These are phyloP conservation scores for Desoria tigrina DNA, from an alignment of 2,888 invertebrate species.

Conservation along the genomic window DNA sequence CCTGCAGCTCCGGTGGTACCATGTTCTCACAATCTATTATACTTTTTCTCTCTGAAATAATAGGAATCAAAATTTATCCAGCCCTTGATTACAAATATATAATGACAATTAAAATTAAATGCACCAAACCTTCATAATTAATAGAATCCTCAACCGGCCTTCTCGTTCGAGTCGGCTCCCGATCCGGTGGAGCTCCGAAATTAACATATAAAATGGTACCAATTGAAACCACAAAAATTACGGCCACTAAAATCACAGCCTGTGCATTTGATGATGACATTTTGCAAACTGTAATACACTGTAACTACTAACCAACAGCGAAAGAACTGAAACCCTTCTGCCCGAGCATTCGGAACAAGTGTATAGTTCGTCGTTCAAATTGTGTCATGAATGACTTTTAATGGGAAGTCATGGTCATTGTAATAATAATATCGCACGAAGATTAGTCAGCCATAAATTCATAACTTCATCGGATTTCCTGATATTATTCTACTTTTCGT, in stretches of 20 bases:
- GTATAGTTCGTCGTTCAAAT: neutral
- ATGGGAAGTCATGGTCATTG: slow-evolving; percentile 7
- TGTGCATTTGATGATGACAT: slow-evolving; percentile 2
- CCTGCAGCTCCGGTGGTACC: slow-evolving; percentile 9
- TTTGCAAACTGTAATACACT: neutral
- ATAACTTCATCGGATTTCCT: slow-evolving; percentile 2
- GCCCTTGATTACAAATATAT: neutral
- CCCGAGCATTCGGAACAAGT: neutral
- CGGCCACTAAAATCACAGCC: neutral
- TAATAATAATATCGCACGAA: neutral
- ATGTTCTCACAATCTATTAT: slow-evolving; percentile 19
- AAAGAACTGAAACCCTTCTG: no score
- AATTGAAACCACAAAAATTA: slow-evolving; percentile 3
- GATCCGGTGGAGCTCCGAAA: neutral
- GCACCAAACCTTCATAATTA: slow-evolving; percentile 1
- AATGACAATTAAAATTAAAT: neutral
- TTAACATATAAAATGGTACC: slow-evolving; percentile 4
- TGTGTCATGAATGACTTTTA: neutral
- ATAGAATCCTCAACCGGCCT: neutral
- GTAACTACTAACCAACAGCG: neutral
- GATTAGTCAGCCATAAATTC: neutral
- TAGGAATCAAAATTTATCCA: no score
- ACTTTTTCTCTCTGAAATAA: slow-evolving; percentile 9
- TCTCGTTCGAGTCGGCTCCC: no score
- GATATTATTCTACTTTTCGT: neutral